Evolutionary conservation across 2,113 vertebrate species (phyloP), one percentile per base, ranked within the genome.

Genomic region (Prinia subflava): DNA sequence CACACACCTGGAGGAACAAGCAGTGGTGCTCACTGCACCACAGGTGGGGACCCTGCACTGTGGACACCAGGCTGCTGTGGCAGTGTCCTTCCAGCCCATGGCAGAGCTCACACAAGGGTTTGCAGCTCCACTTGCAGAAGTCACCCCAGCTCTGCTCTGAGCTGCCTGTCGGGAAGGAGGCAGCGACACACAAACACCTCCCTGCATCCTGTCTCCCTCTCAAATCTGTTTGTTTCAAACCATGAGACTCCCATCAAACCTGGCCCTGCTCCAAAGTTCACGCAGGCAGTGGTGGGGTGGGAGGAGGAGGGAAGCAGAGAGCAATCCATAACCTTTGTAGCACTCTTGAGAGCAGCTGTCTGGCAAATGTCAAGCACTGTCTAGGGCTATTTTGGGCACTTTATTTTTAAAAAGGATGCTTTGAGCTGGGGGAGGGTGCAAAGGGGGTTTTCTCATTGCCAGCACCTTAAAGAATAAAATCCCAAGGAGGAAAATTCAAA

Each of bases 331-430:
- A 96, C 96, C 94, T 82, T 94, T 87, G 92, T 91, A 97, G 94
- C 86, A n/a, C 95, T 96, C 93, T 71, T 3, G 82, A 89, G 75
- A 97, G 93, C 96, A 97, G 96, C 96, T 97, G 97, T 91, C 95
- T 98, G 97, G 96, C 95, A 97, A 97, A 96, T 94, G 96, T 97
- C 96, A 97, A 74, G 85, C 89, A 69, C 82, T 62, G 91, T 96
- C 97, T 97, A 90, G 83, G 90, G 95, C 86, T 96, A 97, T 96
- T 97, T 97, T 91, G 96, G 87, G 97, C 76, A 95, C 87, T 92
- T 97, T 83, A 93, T 96, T 94, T 97, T 96, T 92, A 94, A 92
- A 95, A 95, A 96, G 86, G 96, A 95, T 79, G 85, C 27, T 56
- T 92, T 92, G 56, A 81, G 80, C 23, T 33, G 86, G 95, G 76